A percentile compares a stretch with the other conserved stretches of the same genome.
These are phyloP conservation scores for Drosophila hawaiiensis DNA, from an alignment of 2,888 invertebrate genomes.

Conservation along the genomic window DNA sequence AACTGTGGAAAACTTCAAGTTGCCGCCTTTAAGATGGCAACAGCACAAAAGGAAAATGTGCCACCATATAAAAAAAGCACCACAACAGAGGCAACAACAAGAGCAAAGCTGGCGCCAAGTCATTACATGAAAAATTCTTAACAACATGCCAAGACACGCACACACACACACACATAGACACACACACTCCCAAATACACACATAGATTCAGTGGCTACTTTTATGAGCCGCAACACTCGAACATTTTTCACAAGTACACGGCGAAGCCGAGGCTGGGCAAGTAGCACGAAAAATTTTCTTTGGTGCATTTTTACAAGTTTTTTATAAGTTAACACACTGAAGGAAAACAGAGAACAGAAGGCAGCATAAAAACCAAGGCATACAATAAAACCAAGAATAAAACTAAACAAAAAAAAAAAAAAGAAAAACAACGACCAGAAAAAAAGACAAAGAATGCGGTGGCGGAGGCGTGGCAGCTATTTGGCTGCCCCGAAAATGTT, in stretches of 20 bases:
- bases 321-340: conserved; percentile 63
- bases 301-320: conserved; percentile 57
- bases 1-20: conserved; percentile 53
- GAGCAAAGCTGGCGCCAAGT: conserved; percentile 69
- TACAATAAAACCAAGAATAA: conserved; percentile 48
- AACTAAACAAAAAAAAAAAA: conserved; percentile 38
- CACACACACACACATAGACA: conserved; percentile 19
- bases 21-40: conserved; percentile 45
- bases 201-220: conserved; percentile 55
- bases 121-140: conserved; percentile 69
- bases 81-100: conserved; percentile 26
- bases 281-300: conserved; percentile 55
- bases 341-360: conserved; percentile 9
- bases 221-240: conserved; percentile 63
- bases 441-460: conserved; percentile 10
- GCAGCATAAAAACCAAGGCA: conserved; percentile 37
- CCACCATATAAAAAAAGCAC: conserved; percentile 23
- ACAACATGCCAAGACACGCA: conserved; percentile 57
- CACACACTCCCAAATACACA: background rate
- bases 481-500: conserved; percentile 42
- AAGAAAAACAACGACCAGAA: conserved; percentile 1
- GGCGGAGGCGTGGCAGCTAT: conserved; percentile 44
- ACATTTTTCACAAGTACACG: conserved; percentile 59
- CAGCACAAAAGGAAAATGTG: conserved; percentile 44
- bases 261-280: conserved; percentile 19